A percentile compares a stretch with the other conserved stretches of the same genome.
Evolutionary conservation across 2,113 vertebrate species (phyloP).

Genomic region (Edolisoma coerulescens): DNA sequence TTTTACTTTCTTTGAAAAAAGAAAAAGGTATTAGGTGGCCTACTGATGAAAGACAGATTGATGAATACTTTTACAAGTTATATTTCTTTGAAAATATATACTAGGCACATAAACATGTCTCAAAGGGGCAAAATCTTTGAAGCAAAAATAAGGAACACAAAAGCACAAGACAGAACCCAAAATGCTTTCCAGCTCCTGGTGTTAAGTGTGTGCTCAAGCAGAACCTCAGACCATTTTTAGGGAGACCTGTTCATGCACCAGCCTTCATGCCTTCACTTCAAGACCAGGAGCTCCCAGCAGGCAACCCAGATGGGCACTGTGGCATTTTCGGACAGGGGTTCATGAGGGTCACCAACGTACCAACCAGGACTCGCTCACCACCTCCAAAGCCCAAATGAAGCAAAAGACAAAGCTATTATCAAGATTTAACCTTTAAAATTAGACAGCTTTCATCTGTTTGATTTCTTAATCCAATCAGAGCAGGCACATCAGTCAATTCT

Average conservation of each 20-base stretch:
- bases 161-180: background rate
- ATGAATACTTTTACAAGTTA: background rate
- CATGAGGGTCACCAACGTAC: background rate
- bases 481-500: background rate
- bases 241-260: background rate
- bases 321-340: background rate
- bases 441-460: background rate
- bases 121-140: background rate
- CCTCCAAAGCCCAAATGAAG: background rate
- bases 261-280: background rate
- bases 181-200: background rate
- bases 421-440: background rate
- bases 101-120: background rate
- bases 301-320: background rate
- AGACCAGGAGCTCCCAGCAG: background rate
- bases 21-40: background rate
- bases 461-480: background rate
- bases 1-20: background rate
- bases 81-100: background rate
- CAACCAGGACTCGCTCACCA: background rate
- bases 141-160: background rate
- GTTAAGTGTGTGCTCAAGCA: background rate
- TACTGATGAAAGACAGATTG: background rate
- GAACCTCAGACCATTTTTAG: rapidly evolving
- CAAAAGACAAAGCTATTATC: background rate